Evolutionary conservation across 2,113 vertebrate species (phyloP).

Genomic region (Paradisaea rubra): DNA sequence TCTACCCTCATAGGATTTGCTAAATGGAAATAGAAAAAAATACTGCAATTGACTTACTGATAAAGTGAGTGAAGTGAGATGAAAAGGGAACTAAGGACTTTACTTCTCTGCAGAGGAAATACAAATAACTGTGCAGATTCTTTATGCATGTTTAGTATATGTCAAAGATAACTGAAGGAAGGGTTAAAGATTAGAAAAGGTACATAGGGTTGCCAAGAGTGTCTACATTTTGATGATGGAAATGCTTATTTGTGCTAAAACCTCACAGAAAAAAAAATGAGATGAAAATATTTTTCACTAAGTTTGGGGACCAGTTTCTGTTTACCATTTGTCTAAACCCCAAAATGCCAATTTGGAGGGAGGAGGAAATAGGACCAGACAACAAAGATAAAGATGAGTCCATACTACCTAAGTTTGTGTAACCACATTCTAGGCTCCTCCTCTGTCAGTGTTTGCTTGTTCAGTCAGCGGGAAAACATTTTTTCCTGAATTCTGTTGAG

Average conservation of each 20-base stretch:
- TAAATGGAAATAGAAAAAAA: neutral
- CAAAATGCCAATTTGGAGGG: neutral
- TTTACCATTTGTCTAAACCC: neutral
- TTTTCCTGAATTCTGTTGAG: neutral
- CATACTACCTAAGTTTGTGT: neutral
- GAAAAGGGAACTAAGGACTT: neutral
- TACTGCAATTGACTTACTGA: neutral
- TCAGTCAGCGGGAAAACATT: neutral
- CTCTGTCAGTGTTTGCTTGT: neutral
- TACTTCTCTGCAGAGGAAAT: neutral
- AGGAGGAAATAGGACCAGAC: neutral
- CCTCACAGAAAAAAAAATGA: neutral
- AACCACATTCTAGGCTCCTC: neutral
- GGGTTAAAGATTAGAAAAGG: neutral
- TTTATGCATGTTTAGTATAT: neutral
- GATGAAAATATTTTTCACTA: neutral
- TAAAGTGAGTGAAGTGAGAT: neutral
- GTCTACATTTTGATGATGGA: neutral
- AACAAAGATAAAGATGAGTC: neutral
- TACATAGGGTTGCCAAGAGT: fast-evolving
- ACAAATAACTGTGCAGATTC: neutral
- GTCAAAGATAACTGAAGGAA: neutral
- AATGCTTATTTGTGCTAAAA: neutral
- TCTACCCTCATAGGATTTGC: neutral
- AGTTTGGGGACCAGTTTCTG: neutral